Conservation (phyloP, 2,113 vertebrate species). For the Paraplagusia blochii region DNA sequence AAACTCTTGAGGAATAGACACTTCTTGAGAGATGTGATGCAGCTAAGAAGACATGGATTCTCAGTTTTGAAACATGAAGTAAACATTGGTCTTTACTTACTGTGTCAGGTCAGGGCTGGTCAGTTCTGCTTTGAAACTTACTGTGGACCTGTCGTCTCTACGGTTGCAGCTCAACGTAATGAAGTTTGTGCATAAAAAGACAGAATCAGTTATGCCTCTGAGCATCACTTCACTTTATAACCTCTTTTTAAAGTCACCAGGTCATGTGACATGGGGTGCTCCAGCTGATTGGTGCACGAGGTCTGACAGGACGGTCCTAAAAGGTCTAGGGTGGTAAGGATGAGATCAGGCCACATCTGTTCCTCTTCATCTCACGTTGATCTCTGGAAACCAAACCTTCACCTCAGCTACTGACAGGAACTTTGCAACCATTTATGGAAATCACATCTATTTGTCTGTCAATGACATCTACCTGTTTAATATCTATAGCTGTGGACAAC, state of each 20-base stretch:
- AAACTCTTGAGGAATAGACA: too few relatives aligned
- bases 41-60: too few relatives aligned
- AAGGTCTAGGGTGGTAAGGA: conserved; percentile 36
- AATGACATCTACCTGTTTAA: too few relatives aligned
- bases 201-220: neutral
- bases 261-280: conserved; percentile 32
- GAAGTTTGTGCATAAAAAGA: conserved; percentile 9
- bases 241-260: conserved; percentile 20
- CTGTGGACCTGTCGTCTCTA: neutral
- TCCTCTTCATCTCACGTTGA: conserved; percentile 13
- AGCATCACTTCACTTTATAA: conserved; percentile 57
- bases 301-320: conserved; percentile 29
- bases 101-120: conserved; percentile 1
- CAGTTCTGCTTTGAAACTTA: conserved; percentile 10
- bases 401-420: too few relatives aligned
- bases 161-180: neutral
- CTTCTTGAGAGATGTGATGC: too few relatives aligned
- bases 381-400: too few relatives aligned
- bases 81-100: conserved; percentile 22
- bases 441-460: too few relatives aligned
- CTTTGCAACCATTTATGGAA: too few relatives aligned
- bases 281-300: conserved; percentile 21
- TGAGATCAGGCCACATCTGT: conserved; percentile 23
- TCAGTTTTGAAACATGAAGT: neutral
- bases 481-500: too few relatives aligned